Percentiles rank a stretch among this genome's conserved stretches.
Conservation (phyloP, 2,797 vertebrate species). For the Pipistrellus kuhlii region DNA sequence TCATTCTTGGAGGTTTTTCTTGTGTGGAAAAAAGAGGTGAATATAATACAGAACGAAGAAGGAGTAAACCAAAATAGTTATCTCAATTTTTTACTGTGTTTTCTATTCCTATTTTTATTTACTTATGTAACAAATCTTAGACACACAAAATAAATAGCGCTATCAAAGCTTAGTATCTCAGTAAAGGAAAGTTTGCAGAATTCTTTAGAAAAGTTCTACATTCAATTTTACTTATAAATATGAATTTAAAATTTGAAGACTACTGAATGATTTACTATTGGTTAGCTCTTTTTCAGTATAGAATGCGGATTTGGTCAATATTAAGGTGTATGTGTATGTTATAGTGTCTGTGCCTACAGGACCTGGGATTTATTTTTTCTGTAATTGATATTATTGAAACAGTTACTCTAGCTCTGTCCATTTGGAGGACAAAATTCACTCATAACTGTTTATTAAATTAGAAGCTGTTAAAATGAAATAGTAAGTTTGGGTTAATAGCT, state of each 20-base stretch:
- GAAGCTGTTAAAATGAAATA: constrained; percentile 53
- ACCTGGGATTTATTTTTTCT: constrained; percentile 29
- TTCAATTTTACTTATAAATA: background rate
- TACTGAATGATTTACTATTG: background rate
- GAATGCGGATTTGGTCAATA: background rate
- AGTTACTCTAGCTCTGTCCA: background rate
- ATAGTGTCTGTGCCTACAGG: background rate
- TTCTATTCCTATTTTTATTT: constrained; percentile 4
- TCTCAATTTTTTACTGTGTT: background rate
- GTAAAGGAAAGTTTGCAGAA: background rate
- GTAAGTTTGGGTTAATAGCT: background rate
- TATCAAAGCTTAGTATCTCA: background rate
- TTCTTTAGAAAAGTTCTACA: background rate
- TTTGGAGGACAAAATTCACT: background rate
- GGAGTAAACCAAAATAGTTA: fast-evolving
- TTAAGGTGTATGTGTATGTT: background rate
- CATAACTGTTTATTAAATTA: background rate
- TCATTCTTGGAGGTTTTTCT: background rate
- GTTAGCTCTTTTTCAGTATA: background rate
- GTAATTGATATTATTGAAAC: background rate
- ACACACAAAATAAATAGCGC: background rate
- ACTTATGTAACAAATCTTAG: background rate
- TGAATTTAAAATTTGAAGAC: constrained; percentile 50
- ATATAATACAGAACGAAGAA: background rate
- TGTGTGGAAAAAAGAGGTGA: background rate